Evolutionary conservation across 1,140 invertebrate species (phyloP).

Genomic region (Acyrthosiphon pisum): DNA sequence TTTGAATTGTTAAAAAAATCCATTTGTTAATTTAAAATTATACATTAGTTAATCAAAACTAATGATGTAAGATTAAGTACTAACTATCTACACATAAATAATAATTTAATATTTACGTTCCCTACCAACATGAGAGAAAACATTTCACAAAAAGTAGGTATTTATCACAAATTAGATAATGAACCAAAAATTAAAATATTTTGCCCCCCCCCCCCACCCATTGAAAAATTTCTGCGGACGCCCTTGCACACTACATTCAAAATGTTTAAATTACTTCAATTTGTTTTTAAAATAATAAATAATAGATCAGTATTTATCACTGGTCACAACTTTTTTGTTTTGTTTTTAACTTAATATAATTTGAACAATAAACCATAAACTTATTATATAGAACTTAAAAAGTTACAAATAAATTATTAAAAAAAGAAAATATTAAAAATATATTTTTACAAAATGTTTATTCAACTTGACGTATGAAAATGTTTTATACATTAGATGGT

Average conservation of each 20-base stretch:
- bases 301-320: not conserved
- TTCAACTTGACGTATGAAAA: not conserved
- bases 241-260: not conserved
- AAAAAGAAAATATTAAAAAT: conserved; percentile 29
- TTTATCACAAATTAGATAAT: no score
- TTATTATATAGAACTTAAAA: not conserved
- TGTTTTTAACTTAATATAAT: conserved; percentile 35
- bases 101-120: no score
- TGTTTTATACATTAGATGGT: not conserved
- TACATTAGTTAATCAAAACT: no score
- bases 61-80: no score
- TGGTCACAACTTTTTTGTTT: not conserved
- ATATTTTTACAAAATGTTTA: conserved; percentile 45
- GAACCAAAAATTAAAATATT: no score
- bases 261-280: not conserved
- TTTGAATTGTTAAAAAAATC: no score
- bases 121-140: no score
- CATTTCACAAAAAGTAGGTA: no score
- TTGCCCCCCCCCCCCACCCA: no score
- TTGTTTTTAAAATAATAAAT: not conserved
- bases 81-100: no score
- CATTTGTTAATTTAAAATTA: no score
- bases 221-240: no score
- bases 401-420: conserved; percentile 35
- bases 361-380: conserved; percentile 21